Conservation (phyloP, 2,888 invertebrate species). For the Lypha dubia region DNA sequence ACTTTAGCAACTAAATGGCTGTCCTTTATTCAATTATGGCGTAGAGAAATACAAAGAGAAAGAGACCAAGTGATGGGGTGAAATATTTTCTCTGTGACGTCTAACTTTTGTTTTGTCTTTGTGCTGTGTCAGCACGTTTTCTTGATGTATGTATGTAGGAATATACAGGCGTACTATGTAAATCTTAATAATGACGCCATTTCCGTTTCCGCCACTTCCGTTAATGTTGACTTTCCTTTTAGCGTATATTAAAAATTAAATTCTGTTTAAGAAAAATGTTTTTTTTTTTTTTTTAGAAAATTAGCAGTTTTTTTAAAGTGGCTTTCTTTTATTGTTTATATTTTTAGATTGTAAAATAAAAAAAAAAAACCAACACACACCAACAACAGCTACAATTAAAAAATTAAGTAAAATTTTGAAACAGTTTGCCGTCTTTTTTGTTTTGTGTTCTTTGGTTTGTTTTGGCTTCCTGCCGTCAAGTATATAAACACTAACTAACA, state of each 20-base stretch:
- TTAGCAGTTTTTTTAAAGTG: slow-evolving; percentile 43
- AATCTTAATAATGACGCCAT: slow-evolving; percentile 56
- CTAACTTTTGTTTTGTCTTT: slow-evolving; percentile 10
- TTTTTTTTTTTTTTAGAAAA: slow-evolving; percentile 58
- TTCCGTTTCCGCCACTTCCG: slow-evolving; percentile 61
- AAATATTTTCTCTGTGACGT: background rate
- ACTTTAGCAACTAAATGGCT: background rate
- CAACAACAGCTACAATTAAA: too few species aligned
- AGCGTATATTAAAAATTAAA: slow-evolving; percentile 13
- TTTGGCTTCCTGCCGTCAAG: background rate
- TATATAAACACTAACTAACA: too few species aligned
- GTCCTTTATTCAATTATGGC: background rate
- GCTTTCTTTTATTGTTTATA: background rate
- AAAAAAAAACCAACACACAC: background rate
- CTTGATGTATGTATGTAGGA: background rate
- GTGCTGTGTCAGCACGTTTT: background rate
- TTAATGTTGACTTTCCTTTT: slow-evolving; percentile 53
- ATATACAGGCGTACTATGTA: background rate
- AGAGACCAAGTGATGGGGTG: too few species aligned
- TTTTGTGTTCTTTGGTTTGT: slow-evolving; percentile 47
- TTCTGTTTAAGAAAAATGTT: slow-evolving; percentile 4
- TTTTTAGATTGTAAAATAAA: background rate
- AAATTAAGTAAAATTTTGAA: slow-evolving; percentile 48
- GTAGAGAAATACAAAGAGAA: background rate
- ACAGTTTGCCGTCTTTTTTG: slow-evolving; percentile 39